phyloP scores from a whole-genome alignment of 2,888 invertebrate species.

The Aphelenchoides bicaudatus region DNA sequence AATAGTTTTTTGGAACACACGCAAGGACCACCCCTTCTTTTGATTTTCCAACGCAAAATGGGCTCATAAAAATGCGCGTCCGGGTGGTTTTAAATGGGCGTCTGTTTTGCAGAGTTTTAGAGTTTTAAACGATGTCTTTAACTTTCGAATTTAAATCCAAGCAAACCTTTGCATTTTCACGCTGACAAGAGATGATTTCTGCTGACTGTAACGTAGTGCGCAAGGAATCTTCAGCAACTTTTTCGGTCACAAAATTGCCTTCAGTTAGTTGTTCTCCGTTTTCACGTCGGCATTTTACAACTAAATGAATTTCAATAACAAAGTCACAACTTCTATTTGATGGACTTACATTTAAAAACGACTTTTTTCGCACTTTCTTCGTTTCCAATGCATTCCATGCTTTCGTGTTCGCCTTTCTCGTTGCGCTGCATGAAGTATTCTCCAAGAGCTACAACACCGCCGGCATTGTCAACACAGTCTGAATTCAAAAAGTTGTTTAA shows the following conservation, averaged over 20 bases:
- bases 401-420: conserved; percentile 26
- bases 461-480: conserved; percentile 38
- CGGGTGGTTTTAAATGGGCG: too few species aligned
- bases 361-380: conserved; percentile 37
- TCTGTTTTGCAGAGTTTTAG: too few species aligned
- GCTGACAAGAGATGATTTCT: conserved; percentile 37
- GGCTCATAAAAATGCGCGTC: too few species aligned
- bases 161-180: conserved; percentile 24
- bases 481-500: conserved; percentile 12
- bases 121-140: too few species aligned
- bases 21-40: too few species aligned
- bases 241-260: conserved; percentile 32
- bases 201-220: conserved; percentile 29
- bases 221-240: conserved; percentile 16
- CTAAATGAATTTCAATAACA: conserved; percentile 19
- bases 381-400: conserved; percentile 39
- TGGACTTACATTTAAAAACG: conserved; percentile 33
- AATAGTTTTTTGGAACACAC: too few species aligned
- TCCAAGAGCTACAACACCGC: conserved; percentile 33
- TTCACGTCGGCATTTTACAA: conserved; percentile 33
- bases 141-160: too few species aligned
- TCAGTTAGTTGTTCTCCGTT: conserved; percentile 35
- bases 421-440: conserved; percentile 30
- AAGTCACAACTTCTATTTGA: too few species aligned
- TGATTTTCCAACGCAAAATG: too few species aligned